Evolutionary conservation across 1,140 invertebrate species (phyloP), one percentile per base, ranked within the genome.

Genomic region (Oscheius sp.): DNA sequence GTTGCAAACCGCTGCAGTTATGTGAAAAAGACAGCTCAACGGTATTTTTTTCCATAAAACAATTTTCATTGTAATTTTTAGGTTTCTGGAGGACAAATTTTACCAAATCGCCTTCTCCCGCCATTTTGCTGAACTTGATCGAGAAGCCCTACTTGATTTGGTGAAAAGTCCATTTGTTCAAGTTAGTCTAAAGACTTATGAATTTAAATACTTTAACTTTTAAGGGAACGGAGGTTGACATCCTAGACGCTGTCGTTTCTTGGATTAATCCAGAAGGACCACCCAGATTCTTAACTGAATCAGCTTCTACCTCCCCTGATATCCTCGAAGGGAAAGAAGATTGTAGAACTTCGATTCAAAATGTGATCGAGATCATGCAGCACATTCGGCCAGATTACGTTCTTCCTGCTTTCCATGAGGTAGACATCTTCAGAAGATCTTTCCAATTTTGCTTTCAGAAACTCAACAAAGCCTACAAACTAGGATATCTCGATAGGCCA

Each of bases 401-500:
- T 32, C 55, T 77, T 2, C 76, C 76, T 2, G 65, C 73, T 4
- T 77, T 75, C 20, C 72, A 77, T 68, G 75, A 75, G 49, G 76
- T 75, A 75, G 0, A 61, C 13, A 26, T 23, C 28, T 2, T 35
- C 3, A n/a, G 38, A n/a, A 76, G 31, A 1, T 23, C 59, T 49
- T 36, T 10, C 34, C 58, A 15, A 28, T 15, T 3, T 29, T 55
- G 13, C 13, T 58, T 74, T 65, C 46, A 74, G 72, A 75, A 42
- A 42, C 34, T 76, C 13, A 75, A 71, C 3, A 38, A 64, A 3
- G 75, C 72, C 13, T 76, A 68, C 32, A 75, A 76, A 38, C 59
- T 55, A 26, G 75, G 70, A 52, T 66, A 77, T 68, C 71, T 76
- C 10, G 62, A 61, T 7, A 64, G 65, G 3, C 55, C 67, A 15